Percentiles rank a stretch among this genome's conserved stretches.
Evolutionary conservation across 2,888 invertebrate genomes (phyloP).

Genomic region (Ectropis crepuscularia): DNA sequence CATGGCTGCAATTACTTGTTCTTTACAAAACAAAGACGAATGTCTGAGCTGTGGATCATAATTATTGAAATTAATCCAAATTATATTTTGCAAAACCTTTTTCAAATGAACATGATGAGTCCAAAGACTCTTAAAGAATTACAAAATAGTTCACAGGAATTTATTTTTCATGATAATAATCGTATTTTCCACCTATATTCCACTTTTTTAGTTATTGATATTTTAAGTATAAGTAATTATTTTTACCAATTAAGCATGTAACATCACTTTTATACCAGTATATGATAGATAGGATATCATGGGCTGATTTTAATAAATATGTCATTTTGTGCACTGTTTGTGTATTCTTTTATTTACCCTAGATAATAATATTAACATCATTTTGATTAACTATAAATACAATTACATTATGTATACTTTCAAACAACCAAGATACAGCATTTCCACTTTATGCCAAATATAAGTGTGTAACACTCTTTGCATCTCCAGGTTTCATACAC

Average conservation of each 20-base stretch:
- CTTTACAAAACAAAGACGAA: constrained; percentile 93
- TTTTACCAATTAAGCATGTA: background rate
- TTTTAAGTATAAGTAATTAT: too few relatives aligned
- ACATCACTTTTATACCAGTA: background rate
- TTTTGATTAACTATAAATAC: background rate
- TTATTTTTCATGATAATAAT: too few relatives aligned
- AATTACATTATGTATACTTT: too few relatives aligned
- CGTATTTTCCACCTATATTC: too few relatives aligned
- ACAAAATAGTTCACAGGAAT: too few relatives aligned
- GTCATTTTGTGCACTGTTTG: background rate
- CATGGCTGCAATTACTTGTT: constrained; percentile 93
- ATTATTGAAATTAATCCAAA: background rate
- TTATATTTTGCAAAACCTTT: too few relatives aligned
- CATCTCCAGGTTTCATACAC: background rate
- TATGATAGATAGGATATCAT: constrained; percentile 3
- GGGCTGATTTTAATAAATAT: constrained; percentile 1
- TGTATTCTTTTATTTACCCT: background rate
- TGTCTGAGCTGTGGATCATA: constrained; percentile 94
- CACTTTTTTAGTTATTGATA: too few relatives aligned
- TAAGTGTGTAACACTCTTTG: background rate
- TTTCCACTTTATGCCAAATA: too few relatives aligned
- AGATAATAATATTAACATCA: background rate
- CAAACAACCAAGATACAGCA: too few relatives aligned
- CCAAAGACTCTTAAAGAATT: too few relatives aligned
- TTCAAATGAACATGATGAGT: too few relatives aligned